Conservation (phyloP, 2,888 invertebrate genomes). For the Amphipyra tragopoginis region DNA sequence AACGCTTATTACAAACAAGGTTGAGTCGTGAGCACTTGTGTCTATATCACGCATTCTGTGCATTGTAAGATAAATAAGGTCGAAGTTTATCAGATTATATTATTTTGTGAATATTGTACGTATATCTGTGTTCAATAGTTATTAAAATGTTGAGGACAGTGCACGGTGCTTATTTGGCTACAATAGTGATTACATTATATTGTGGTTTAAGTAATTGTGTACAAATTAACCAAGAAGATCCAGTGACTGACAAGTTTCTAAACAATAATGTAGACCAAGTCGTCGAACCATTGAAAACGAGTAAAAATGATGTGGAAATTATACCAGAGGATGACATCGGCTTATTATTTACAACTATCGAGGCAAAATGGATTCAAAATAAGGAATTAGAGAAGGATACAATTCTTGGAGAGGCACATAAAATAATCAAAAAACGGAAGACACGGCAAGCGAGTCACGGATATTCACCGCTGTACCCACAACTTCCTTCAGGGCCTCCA, state of each 20-base stretch:
- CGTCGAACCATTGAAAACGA: constrained; percentile 9
- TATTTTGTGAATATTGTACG: constrained; percentile 42
- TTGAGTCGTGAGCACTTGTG: constrained; percentile 34
- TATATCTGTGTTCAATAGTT: constrained; percentile 53
- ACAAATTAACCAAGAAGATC: constrained; percentile 34
- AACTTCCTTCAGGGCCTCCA: constrained; percentile 60
- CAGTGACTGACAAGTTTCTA: constrained; percentile 13
- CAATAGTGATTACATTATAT: constrained; percentile 55
- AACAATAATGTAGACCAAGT: constrained; percentile 20
- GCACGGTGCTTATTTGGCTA: constrained; percentile 46
- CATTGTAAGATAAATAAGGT: constrained; percentile 69
- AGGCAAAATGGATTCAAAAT: constrained; percentile 12
- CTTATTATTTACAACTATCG: background rate
- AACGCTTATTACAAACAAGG: constrained; percentile 39
- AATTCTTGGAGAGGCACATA: constrained; percentile 11
- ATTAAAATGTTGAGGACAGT: constrained; percentile 65
- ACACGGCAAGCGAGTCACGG: constrained; percentile 63
- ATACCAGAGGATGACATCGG: constrained; percentile 23
- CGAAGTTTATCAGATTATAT: constrained; percentile 65
- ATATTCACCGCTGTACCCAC: constrained; percentile 65
- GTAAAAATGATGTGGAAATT: constrained; percentile 31
- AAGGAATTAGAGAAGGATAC: constrained; percentile 10
- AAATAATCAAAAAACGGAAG: constrained; percentile 47
- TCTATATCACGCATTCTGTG: constrained; percentile 53
- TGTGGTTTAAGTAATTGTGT: constrained; percentile 57